These are phyloP conservation scores for Pangasianodon gigas DNA, from an alignment of 2,113 vertebrate species.

Conservation along the genomic window DNA sequence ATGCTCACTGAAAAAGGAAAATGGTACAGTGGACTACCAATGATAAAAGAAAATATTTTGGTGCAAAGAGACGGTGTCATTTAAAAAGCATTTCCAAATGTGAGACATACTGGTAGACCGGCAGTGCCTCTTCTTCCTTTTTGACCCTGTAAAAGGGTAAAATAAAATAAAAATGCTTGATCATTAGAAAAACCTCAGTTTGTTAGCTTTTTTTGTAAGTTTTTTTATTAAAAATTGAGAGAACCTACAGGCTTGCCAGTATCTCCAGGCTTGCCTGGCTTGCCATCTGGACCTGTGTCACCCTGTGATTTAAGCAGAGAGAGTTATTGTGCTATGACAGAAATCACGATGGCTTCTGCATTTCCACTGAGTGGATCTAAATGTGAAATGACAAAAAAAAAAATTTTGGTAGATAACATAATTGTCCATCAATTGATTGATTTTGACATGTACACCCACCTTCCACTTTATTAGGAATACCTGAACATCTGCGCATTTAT, in stretches of 20 bases:
- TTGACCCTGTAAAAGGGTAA: conserved; percentile 59
- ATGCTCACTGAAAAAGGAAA: not conserved
- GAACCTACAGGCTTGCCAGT: conserved; percentile 64
- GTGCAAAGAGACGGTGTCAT: not conserved
- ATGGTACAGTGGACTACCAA: not conserved
- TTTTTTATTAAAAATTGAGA: not conserved
- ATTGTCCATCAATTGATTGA: no score
- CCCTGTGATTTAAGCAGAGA: conserved; percentile 60
- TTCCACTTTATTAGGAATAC: no score
- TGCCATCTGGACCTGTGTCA: conserved; percentile 60
- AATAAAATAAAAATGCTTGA: not conserved
- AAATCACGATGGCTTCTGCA: not conserved
- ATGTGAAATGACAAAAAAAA: no score
- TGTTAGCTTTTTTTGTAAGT: not conserved
- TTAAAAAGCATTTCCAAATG: no score
- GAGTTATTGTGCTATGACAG: not conserved
- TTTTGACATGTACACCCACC: no score
- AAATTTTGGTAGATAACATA: no score
- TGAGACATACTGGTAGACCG: conserved; percentile 58
- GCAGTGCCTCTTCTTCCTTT: conserved; percentile 61
- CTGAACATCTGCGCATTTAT: no score
- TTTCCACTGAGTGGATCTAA: no score
- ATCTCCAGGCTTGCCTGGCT: conserved; percentile 49
- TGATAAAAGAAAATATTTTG: not conserved
- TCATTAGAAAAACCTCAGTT: not conserved